These are phyloP conservation scores for Aromia moschata DNA, from an alignment of 2,888 invertebrate genomes.

Conservation along the genomic window DNA sequence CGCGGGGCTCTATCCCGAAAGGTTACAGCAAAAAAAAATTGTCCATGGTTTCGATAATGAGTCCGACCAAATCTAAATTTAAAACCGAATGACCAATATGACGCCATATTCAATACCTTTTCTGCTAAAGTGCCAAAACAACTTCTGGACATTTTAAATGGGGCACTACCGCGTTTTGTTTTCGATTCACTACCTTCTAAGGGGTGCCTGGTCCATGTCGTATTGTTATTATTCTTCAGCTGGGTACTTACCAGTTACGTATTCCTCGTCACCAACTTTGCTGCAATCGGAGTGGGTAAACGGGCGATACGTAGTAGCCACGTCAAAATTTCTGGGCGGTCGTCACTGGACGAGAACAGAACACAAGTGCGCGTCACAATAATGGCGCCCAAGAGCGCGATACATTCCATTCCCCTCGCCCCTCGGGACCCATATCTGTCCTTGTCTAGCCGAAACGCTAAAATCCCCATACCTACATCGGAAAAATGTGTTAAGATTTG, in stretches of 20 bases:
- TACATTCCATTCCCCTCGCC: slow-evolving; percentile 41
- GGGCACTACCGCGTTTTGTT: slow-evolving; percentile 58
- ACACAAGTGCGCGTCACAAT: slow-evolving; percentile 81
- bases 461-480: slow-evolving; percentile 14
- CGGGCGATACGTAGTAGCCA: slow-evolving; percentile 92
- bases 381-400: slow-evolving; percentile 73
- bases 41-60: slow-evolving; percentile 15
- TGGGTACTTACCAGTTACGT: slow-evolving; percentile 90
- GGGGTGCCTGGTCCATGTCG: slow-evolving; percentile 64
- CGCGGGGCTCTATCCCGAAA: neutral
- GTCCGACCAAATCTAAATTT: slow-evolving; percentile 55
- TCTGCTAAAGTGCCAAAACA: slow-evolving; percentile 56
- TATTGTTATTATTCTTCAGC: slow-evolving; percentile 70
- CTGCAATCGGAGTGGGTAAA: slow-evolving; percentile 94
- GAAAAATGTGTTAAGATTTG: no score
- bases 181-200: slow-evolving; percentile 49
- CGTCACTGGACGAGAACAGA: slow-evolving; percentile 83
- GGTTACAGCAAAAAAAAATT: slow-evolving; percentile 24
- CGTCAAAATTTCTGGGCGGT: slow-evolving; percentile 88
- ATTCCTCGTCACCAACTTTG: slow-evolving; percentile 94
- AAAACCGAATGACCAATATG: slow-evolving; percentile 60
- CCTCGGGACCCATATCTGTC: slow-evolving; percentile 24
- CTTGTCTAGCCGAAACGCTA: neutral
- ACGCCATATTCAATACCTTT: slow-evolving; percentile 65
- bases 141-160: slow-evolving; percentile 60